These are phyloP conservation scores for Cassiopea andromeda DNA, from an alignment of 30 jellyfish, hydroid and myxozoan genomes.

Conservation along the genomic window DNA sequence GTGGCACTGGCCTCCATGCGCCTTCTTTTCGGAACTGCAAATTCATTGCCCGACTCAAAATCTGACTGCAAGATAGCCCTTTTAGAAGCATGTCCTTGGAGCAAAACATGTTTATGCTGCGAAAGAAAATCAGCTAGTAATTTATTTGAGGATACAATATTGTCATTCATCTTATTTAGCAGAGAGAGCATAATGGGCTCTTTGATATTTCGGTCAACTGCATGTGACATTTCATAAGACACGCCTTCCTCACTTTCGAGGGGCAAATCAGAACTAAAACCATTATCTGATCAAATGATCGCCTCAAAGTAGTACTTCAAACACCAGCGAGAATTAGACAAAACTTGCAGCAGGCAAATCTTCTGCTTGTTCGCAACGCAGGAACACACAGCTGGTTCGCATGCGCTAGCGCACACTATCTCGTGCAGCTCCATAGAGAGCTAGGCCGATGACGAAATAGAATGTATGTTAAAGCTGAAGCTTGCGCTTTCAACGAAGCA, in stretches of 20 bases:
- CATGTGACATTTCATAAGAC: not conserved
- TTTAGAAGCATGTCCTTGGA: not conserved
- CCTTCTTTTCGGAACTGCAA: slow-evolving; percentile 1
- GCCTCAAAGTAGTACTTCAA: not conserved
- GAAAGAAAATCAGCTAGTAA: too few species aligned
- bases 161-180: slow-evolving; percentile 4
- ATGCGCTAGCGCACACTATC: not conserved
- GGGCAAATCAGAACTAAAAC: not conserved
- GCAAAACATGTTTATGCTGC: too few species aligned
- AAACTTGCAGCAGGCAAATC: not conserved
- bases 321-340: not conserved
- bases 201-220: not conserved
- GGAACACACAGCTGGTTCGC: slow-evolving; percentile 9
- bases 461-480: too few species aligned
- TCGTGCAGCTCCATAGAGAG: too few species aligned
- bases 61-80: not conserved
- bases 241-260: not conserved
- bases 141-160: not conserved
- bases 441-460: too few species aligned
- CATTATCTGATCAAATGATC: slow-evolving; percentile 4
- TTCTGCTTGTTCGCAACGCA: slow-evolving; percentile 9
- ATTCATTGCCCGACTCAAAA: not conserved
- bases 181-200: not conserved
- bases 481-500: too few species aligned
- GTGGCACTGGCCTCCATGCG: not conserved